Evolutionary conservation across 2,797 vertebrate genomes (phyloP).

Genomic region (Merluccius polli): DNA sequence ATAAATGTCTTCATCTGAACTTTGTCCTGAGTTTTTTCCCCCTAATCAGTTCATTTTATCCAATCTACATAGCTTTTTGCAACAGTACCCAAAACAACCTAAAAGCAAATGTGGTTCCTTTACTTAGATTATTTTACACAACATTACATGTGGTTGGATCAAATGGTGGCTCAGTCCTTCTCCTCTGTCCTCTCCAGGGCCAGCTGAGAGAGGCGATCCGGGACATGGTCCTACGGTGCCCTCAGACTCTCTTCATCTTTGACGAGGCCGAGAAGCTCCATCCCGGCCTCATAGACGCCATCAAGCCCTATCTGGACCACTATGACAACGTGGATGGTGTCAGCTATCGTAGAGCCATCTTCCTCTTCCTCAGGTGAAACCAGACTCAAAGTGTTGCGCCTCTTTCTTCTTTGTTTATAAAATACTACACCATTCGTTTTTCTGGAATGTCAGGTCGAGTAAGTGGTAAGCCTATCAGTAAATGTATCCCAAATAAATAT

Average conservation of each 20-base stretch:
- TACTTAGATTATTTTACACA: not conserved
- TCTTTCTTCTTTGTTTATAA: no score
- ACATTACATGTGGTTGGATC: not conserved
- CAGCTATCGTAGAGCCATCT: slow-evolving; percentile 76
- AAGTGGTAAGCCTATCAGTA: not conserved
- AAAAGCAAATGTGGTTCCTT: no score
- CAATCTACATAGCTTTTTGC: not conserved
- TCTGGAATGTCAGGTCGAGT: not conserved
- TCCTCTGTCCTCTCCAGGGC: slow-evolving; percentile 62
- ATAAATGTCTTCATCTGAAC: not conserved
- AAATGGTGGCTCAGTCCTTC: not conserved
- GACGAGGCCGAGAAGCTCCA: slow-evolving; percentile 96
- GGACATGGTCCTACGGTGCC: slow-evolving; percentile 77
- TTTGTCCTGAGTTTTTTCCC: not conserved
- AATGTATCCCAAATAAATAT: not conserved
- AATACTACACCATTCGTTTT: not conserved
- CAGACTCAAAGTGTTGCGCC: not conserved
- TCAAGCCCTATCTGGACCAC: slow-evolving; percentile 80
- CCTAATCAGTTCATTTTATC: not conserved
- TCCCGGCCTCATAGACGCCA: slow-evolving; percentile 82
- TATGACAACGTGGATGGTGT: slow-evolving; percentile 61
- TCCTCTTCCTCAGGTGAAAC: slow-evolving; percentile 91
- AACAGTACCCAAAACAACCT: not conserved
- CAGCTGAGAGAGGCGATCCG: slow-evolving; percentile 79
- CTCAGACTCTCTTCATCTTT: slow-evolving; percentile 89